These are phyloP conservation scores for Monodelphis domestica DNA, from an alignment of 2,797 vertebrate species.

Conservation along the genomic window DNA sequence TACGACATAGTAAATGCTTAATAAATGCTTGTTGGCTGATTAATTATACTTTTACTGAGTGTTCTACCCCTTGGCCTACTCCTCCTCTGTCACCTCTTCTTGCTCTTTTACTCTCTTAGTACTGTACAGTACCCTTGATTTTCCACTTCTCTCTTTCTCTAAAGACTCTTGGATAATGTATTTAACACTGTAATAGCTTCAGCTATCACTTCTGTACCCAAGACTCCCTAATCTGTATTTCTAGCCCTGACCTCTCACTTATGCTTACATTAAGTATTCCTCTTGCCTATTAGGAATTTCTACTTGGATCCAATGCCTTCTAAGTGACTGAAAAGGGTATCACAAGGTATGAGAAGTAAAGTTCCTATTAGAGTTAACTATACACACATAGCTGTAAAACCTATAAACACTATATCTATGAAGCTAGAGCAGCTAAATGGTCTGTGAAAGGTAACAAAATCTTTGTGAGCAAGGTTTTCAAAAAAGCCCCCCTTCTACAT, in stretches of 20 bases:
- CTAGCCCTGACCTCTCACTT: neutral
- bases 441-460: neutral
- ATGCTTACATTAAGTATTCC: neutral
- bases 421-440: neutral
- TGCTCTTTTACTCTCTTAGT: neutral
- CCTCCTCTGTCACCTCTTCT: neutral
- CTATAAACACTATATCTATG: neutral
- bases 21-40: neutral
- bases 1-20: neutral
- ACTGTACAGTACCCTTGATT: neutral
- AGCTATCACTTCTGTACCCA: neutral
- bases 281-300: neutral
- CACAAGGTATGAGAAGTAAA: neutral
- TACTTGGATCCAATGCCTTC: neutral
- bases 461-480: neutral
- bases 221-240: neutral
- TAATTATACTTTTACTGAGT: neutral
- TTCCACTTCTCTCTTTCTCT: no score
- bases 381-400: neutral
- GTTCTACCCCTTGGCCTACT: neutral
- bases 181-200: neutral
- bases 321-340: neutral
- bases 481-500: neutral
- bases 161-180: neutral
- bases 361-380: neutral